Evolutionary conservation across 1,140 invertebrate genomes (phyloP).

Genomic region (Spodoptera litura): DNA sequence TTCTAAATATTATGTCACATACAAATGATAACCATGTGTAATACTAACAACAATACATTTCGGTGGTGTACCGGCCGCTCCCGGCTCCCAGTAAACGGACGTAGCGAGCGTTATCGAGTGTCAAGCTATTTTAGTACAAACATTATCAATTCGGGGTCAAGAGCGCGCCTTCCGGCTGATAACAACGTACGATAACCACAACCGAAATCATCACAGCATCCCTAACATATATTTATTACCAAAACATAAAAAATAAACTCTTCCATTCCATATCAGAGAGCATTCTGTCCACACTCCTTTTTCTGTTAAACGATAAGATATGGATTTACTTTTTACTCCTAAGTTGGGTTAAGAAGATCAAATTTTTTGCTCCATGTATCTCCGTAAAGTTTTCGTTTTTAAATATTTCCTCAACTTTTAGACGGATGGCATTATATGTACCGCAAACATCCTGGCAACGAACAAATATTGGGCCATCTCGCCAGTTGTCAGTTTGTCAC

Average conservation of each 20-base stretch:
- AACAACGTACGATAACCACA: constrained; percentile 55
- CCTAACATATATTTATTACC: constrained; percentile 64
- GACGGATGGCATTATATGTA: constrained; percentile 68
- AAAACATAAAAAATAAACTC: constrained; percentile 58
- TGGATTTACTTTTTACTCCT: constrained; percentile 35
- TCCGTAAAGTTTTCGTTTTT: constrained; percentile 63
- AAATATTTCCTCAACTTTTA: constrained; percentile 80
- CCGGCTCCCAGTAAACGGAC: constrained; percentile 28
- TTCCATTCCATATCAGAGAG: constrained; percentile 55
- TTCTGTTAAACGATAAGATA: constrained; percentile 65
- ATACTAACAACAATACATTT: background rate
- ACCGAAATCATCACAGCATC: constrained; percentile 73
- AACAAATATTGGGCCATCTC: constrained; percentile 75
- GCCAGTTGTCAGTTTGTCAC: constrained; percentile 59
- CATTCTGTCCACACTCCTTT: constrained; percentile 59
- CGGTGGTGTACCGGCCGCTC: constrained; percentile 1
- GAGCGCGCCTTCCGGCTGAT: constrained; percentile 80
- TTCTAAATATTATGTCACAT: background rate
- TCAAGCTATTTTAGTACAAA: constrained; percentile 66
- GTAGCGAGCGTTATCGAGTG: constrained; percentile 49
- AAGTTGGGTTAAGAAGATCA: constrained; percentile 49
- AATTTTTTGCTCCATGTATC: constrained; percentile 63
- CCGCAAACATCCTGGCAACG: constrained; percentile 78
- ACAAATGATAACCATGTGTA: constrained; percentile 1
- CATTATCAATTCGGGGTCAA: constrained; percentile 78